Base-by-base conservation (phyloP, 2,888 invertebrate genomes). In the Anticlea derivata region DNA sequence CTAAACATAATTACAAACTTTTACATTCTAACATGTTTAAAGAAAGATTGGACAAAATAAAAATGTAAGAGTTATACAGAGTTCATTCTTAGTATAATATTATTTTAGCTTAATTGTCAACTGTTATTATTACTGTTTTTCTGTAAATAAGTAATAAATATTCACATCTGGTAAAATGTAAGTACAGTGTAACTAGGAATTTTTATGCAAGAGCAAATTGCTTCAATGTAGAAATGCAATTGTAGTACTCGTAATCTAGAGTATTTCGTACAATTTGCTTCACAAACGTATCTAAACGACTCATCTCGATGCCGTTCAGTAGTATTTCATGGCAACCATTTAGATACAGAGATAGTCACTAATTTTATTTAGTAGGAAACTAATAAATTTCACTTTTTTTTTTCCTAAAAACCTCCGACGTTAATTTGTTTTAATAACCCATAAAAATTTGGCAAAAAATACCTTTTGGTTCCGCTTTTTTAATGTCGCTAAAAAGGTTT, bases 401-500 rank as follows among this genome's bases (percentile, higher is more conserved):
- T 78, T 74, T 66, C 53, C 35, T 49, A 49, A 49, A 49, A 40
- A 45, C 41, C 22, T 13, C 39, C 59, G 58, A 65, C 74, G 58
- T 73, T 86, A 86, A 88, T 88, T 87, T 85, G 87, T 80, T 86
- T 85, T 85, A 86, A 87, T 87, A 84, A 80, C 72, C 80, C 78
- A 78, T 85, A 83, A 83, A 80, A 76, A 72, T 81, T 84, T 76
- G 72, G 75, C 79, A 73, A 79, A 80, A 82, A 83, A 77, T 41
- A 41, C 50, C 12, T 49, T 63, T 70, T 64, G 61, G 83, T 83
- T 83, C 83, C 82, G 83, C 80, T 80, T 77, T 39, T 72, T 74
- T 72, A 67, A 65, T 73, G 76, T 78, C 80, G 76, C 81, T 79
- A 72, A 78, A 75, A 70, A 65, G 73, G 69, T 78, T 73, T 78